These are phyloP conservation scores for Sebastes trivittatus DNA, from an alignment of 2,797 vertebrate genomes.

Conservation along the genomic window DNA sequence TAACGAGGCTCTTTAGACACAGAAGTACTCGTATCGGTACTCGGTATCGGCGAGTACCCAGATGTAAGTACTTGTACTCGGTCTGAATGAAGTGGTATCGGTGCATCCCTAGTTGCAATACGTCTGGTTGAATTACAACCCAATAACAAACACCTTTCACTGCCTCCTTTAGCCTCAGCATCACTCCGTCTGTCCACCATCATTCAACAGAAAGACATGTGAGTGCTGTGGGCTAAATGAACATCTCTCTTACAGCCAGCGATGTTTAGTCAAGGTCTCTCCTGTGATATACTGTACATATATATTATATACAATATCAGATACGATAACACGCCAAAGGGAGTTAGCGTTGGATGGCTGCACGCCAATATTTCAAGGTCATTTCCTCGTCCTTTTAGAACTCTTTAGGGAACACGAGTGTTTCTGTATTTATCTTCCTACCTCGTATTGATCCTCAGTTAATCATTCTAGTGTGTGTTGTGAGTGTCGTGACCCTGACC, in stretches of 20 bases:
- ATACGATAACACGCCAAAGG: neutral
- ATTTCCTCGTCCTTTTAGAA: neutral
- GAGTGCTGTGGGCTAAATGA: neutral
- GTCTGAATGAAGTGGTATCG: too few species aligned
- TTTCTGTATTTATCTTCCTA: constrained; percentile 9
- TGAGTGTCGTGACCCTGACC: constrained; percentile 63
- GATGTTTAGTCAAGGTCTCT: neutral
- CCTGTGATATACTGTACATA: neutral
- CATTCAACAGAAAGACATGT: neutral
- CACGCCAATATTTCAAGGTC: neutral
- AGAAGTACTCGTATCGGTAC: too few species aligned
- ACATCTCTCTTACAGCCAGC: neutral
- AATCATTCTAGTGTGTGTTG: constrained; percentile 10
- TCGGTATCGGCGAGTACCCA: too few species aligned
- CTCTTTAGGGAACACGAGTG: neutral
- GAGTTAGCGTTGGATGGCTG: neutral
- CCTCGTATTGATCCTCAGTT: constrained; percentile 34
- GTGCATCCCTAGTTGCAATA: neutral
- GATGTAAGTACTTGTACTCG: too few species aligned
- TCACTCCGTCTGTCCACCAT: neutral
- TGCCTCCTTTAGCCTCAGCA: neutral
- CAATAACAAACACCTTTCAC: neutral
- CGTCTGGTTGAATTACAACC: neutral
- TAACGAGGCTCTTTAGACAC: rapidly evolving
- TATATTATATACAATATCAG: neutral